Evolutionary conservation across 2,113 vertebrate species (phyloP).

Genomic region (Macroglossus sobrinus): DNA sequence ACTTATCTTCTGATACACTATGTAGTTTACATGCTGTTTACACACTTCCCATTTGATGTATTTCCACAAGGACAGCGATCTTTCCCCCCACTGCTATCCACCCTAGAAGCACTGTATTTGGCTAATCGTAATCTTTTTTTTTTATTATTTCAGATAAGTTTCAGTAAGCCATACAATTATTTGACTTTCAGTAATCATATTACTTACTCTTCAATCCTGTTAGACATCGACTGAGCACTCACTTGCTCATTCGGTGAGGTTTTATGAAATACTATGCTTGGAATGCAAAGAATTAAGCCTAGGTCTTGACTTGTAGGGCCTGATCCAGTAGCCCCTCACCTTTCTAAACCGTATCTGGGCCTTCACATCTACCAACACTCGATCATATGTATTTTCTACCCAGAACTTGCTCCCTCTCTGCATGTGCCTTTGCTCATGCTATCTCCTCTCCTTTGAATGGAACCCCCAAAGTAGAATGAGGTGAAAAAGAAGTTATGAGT

Average conservation of each 20-base stretch:
- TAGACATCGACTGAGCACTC: conserved; percentile 6
- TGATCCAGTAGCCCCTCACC: neutral
- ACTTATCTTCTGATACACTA: neutral
- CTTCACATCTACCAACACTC: neutral
- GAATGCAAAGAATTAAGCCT: neutral
- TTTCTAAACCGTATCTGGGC: neutral
- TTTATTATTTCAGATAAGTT: neutral
- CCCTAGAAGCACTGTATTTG: neutral
- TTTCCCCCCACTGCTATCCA: neutral
- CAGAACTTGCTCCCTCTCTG: neutral
- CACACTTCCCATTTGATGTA: neutral
- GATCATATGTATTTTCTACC: neutral
- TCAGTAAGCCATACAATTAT: neutral
- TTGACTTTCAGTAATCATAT: conserved; percentile 24
- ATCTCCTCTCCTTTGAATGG: neutral
- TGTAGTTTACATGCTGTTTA: neutral
- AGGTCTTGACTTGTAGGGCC: neutral
- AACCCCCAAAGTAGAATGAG: neutral
- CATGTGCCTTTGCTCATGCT: neutral
- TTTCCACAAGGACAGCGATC: neutral
- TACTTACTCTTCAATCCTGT: neutral
- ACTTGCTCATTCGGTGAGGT: neutral
- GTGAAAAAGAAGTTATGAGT: neutral
- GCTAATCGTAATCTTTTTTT: neutral
- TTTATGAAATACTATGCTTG: neutral